Base-by-base conservation (phyloP, 2,797 vertebrate species). In the Caiman crocodilus region DNA sequence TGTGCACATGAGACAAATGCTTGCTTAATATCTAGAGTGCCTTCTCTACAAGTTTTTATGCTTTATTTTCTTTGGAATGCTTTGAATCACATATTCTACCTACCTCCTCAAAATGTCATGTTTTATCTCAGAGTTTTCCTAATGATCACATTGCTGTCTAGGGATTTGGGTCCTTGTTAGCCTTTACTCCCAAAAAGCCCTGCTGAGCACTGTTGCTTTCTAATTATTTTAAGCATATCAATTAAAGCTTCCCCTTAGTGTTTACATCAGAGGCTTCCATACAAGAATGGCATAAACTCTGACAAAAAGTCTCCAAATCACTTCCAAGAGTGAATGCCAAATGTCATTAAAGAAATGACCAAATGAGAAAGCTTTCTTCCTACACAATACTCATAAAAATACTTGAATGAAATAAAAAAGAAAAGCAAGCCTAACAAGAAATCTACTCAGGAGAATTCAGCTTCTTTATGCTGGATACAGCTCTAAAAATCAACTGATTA, bases 201-300 rank as follows among this genome's bases (percentile, higher is more conserved):
- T 92, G 88, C 83, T 94, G 96, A 97, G 95, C 91, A 94, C 92
- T 77, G 90, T 91, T 96, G 89, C 94, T 94, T 97, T 97, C 90
- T 98, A 97, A 98, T 94, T 95, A 94, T 94, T 97, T 94, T 94
- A 94, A 94, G 91, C 74, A 12, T 93, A 96, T 95, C 96, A 97
- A 96, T 97, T 97, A 97, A 94, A 94, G 74, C 30, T 96, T 94
- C 75, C 92, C 80, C 94, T 96, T 80, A 77, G 78, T 94, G 87
- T 95, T 96, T 94, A 91, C 84, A 94, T 96, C 93, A 95, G 92
- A 96, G 88, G 21, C 57, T 94, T 91, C 74, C 89, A 42, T 87
- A 64, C 15, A 84, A 85, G 87, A 94, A 94, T 67, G 57, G 82
- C 25, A 94, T 76, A 96, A 94, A 84, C 55, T 13, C 87, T 91